A percentile compares a stretch with the other conserved stretches of the same genome.
These are phyloP conservation scores for Anthoscopus minutus DNA, from an alignment of 2,113 vertebrate genomes.

Conservation along the genomic window DNA sequence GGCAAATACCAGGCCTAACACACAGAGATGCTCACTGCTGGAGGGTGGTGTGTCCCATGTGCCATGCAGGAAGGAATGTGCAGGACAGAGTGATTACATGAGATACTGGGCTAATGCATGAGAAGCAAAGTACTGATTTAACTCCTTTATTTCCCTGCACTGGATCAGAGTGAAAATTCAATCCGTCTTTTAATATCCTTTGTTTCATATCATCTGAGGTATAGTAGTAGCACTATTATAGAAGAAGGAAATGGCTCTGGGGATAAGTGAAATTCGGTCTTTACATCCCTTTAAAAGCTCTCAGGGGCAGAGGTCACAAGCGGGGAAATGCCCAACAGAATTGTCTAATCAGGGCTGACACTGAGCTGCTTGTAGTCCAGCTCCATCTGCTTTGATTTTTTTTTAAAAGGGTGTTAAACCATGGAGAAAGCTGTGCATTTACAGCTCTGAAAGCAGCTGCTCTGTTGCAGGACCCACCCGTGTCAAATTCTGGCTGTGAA, in stretches of 20 bases:
- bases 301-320: background rate
- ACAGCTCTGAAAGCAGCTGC: background rate
- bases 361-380: background rate
- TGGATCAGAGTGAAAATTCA: background rate
- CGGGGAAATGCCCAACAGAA: background rate
- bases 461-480: background rate
- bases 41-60: background rate
- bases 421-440: background rate
- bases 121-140: background rate
- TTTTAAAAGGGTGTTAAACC: background rate
- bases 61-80: rapidly evolving
- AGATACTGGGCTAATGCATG: background rate
- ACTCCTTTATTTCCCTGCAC: background rate
- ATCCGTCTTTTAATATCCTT: background rate
- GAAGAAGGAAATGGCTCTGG: background rate
- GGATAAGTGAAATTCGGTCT: background rate
- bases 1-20: background rate
- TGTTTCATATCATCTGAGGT: background rate
- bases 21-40: background rate
- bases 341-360: background rate
- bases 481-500: background rate
- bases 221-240: background rate
- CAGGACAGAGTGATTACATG: background rate
- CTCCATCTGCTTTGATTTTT: background rate
- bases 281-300: background rate